A percentile compares a stretch with the other conserved stretches of the same genome.
phyloP scores from a whole-genome alignment of 1,140 invertebrate genomes.

The Lycorma delicatula region DNA sequence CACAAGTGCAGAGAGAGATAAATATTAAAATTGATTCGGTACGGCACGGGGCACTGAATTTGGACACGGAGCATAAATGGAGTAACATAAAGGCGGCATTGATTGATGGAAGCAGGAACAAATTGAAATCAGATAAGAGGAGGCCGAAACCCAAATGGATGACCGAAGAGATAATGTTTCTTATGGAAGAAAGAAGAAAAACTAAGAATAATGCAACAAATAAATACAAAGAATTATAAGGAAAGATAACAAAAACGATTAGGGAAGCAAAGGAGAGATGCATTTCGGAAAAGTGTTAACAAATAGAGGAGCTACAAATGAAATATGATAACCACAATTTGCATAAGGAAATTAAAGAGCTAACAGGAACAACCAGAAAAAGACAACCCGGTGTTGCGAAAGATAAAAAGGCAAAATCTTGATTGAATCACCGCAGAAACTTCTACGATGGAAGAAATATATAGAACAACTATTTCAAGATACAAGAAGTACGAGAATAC shows the following conservation, averaged over 20 bases:
- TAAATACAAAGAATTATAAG: constrained; percentile 4
- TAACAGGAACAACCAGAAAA: constrained; percentile 9
- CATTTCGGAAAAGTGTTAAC: constrained; percentile 11
- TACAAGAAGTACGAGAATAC: constrained; percentile 19
- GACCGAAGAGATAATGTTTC: constrained; percentile 25
- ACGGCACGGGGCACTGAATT: background rate
- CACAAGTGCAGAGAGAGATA: background rate
- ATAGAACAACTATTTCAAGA: constrained; percentile 15
- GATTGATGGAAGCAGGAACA: background rate
- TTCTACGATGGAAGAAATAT: constrained; percentile 20
- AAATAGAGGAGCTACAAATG: constrained; percentile 11
- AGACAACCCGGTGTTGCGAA: background rate
- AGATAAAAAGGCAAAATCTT: constrained; percentile 8
- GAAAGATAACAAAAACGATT: background rate
- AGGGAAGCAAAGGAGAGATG: constrained; percentile 11
- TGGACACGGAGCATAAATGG: background rate
- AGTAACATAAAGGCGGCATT: constrained; percentile 3
- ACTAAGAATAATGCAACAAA: constrained; percentile 12
- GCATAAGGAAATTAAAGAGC: constrained; percentile 21
- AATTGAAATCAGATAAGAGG: constrained; percentile 12
- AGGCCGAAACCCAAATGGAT: constrained; percentile 24
- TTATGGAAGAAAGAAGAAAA: constrained; percentile 27
- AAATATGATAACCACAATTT: constrained; percentile 18
- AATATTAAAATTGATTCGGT: constrained; percentile 14
- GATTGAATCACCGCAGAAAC: constrained; percentile 5